A percentile compares a stretch with the other conserved stretches of the same genome.
Evolutionary conservation across 2,888 invertebrate genomes (phyloP).

Genomic region (Drosophila subsilvestris): DNA sequence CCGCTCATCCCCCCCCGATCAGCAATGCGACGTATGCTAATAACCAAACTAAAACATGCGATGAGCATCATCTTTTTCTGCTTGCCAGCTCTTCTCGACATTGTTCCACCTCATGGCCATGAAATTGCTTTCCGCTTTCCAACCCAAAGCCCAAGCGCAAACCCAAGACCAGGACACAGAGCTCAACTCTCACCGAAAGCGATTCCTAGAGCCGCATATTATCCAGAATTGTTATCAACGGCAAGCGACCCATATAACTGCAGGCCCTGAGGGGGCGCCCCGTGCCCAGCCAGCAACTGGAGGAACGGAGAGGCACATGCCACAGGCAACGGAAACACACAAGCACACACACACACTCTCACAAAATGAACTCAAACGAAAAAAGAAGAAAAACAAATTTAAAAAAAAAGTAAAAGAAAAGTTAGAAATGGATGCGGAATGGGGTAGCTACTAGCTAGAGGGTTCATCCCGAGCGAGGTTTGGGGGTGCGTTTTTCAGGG

Average conservation of each 20-base stretch:
- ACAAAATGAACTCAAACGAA: constrained; percentile 68
- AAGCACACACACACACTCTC: constrained; percentile 17
- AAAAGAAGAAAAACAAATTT: constrained; percentile 54
- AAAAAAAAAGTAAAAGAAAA: constrained; percentile 33
- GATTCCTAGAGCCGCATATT: constrained; percentile 41
- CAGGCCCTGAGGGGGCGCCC: constrained; percentile 29
- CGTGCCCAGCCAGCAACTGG: constrained; percentile 32
- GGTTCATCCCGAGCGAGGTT: constrained; percentile 38
- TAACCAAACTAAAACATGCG: constrained; percentile 39
- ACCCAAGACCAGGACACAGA: constrained; percentile 27
- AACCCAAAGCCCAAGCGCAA: constrained; percentile 11
- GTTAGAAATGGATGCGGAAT: constrained; percentile 30
- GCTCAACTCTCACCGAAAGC: constrained; percentile 22
- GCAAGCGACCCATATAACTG: constrained; percentile 75
- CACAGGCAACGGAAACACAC: neutral
- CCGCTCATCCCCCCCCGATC: neutral
- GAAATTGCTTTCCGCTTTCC: constrained; percentile 76
- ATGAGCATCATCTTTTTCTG: constrained; percentile 21
- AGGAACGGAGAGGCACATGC: constrained; percentile 18
- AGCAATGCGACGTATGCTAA: constrained; percentile 37
- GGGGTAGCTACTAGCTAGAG: constrained; percentile 38
- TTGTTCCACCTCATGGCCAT: constrained; percentile 74
- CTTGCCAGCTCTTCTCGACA: constrained; percentile 21
- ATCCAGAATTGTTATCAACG: constrained; percentile 64
- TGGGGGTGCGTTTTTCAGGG: constrained; percentile 40